Conservation (phyloP, 2,113 vertebrate genomes). For the Strix uralensis region DNA sequence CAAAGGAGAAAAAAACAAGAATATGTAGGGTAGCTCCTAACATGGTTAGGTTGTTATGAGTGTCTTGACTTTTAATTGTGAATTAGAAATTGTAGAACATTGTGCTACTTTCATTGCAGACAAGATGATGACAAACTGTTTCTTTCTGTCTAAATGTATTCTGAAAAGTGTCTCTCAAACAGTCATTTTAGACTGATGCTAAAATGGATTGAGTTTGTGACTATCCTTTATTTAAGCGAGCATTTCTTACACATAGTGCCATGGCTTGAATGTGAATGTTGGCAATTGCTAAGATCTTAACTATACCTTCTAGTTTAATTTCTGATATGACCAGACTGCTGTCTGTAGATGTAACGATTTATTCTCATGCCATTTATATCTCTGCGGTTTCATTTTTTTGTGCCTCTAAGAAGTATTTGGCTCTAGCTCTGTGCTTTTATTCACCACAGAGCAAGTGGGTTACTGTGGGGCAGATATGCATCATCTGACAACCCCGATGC, state of each 20-base stretch:
- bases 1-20: not conserved
- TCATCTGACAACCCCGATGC: not conserved
- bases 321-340: not conserved
- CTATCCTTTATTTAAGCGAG: not conserved
- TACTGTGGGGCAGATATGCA: not conserved
- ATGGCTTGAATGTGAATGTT: not conserved
- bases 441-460: not conserved
- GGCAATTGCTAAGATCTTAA: not conserved
- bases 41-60: not conserved
- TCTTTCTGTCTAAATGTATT: not conserved
- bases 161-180: not conserved
- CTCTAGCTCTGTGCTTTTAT: not conserved
- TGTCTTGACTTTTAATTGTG: not conserved
- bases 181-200: not conserved
- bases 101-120: not conserved
- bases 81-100: not conserved
- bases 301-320: not conserved
- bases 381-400: not conserved
- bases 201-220: not conserved
- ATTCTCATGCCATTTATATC: not conserved
- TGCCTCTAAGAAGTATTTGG: not conserved
- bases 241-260: not conserved
- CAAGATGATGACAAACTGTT: not conserved
- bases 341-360: not conserved
- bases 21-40: not conserved